Base-by-base conservation (phyloP, 1,140 invertebrate species). In the Drosophila parvula region DNA sequence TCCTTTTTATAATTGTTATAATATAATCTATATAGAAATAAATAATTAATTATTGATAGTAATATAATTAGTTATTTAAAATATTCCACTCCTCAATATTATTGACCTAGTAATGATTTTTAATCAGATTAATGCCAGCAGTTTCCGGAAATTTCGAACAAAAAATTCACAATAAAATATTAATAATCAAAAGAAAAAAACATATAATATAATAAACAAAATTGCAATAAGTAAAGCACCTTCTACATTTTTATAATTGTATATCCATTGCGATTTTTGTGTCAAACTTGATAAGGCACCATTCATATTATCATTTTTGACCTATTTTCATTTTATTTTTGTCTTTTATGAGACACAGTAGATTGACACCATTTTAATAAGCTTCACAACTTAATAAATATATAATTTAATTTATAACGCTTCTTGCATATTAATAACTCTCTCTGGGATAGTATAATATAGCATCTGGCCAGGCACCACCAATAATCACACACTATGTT, bases 91-190 rank as follows among this genome's bases (percentile, higher is more conserved):
- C 22, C 4, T 27, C 2, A 22, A 45, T n/a, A 6, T 14, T 14
- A n/a, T 47, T 28, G 5, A 11, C 41, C 4, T n/a, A n/a, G 6
- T 11, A 16, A 16, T 11, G 5, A 30, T 50, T 16, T 32, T 30
- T 2, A 16, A 8, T 48, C 4, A 50, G 2, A 16, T 9, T 2
- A 14, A 14, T 45, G 3, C 0, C 0, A 0, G 2, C 11, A 12
- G 12, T 0, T 3, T 14, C 3, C 3, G 7, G 0, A n/a, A 28
- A n/a, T n/a, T 28, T 14, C 0, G 9, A n/a, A 9, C n/a, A 4
- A 14, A 27, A 47, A 47, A 14, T 4, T 14, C 27, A 3, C 22
- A 47, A 1, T 7, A n/a, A 40, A 34, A 9, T 34, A 34, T 30
- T 30, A 30, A 30, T 30, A 7, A 7, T 0, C 5, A 34, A 34